phyloP scores from a whole-genome alignment of 2,888 invertebrate genomes.

The Amaurobius ferox region DNA sequence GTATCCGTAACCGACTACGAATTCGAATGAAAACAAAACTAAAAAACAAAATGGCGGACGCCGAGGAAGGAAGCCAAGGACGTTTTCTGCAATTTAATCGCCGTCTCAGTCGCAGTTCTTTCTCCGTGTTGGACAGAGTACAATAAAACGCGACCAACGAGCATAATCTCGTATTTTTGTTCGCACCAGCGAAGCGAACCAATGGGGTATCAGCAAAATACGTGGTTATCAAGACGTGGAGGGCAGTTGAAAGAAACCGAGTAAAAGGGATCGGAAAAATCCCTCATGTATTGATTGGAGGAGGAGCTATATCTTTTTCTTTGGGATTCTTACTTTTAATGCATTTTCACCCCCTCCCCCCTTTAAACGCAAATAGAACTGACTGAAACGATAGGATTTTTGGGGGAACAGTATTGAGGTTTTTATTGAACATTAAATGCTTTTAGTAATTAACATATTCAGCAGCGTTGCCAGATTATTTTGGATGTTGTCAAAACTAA shows the following conservation, averaged over 20 bases:
- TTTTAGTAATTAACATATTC: no score
- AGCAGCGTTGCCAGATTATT: no score
- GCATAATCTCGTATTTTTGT: constrained; percentile 66
- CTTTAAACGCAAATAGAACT: background rate
- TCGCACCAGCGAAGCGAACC: constrained; percentile 58
- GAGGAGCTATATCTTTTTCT: constrained; percentile 11
- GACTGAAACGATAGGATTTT: background rate
- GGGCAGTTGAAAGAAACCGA: background rate
- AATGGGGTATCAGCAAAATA: constrained; percentile 68
- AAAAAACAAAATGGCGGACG: constrained; percentile 18
- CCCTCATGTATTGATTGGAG: constrained; percentile 42
- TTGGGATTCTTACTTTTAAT: background rate
- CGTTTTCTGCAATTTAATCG: constrained; percentile 64
- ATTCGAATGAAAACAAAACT: background rate
- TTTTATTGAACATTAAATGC: no score
- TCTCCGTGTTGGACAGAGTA: constrained; percentile 51
- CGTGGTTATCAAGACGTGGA: constrained; percentile 59
- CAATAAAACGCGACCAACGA: constrained; percentile 63
- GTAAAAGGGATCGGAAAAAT: constrained; percentile 2
- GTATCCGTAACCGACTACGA: constrained; percentile 27
- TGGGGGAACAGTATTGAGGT: background rate
- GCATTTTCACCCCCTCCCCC: background rate
- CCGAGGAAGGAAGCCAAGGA: constrained; percentile 3
- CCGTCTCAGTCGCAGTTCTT: constrained; percentile 31
- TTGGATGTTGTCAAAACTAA: no score